phyloP scores from a whole-genome alignment of 2,797 vertebrate genomes.

The Gobio occitaniae region DNA sequence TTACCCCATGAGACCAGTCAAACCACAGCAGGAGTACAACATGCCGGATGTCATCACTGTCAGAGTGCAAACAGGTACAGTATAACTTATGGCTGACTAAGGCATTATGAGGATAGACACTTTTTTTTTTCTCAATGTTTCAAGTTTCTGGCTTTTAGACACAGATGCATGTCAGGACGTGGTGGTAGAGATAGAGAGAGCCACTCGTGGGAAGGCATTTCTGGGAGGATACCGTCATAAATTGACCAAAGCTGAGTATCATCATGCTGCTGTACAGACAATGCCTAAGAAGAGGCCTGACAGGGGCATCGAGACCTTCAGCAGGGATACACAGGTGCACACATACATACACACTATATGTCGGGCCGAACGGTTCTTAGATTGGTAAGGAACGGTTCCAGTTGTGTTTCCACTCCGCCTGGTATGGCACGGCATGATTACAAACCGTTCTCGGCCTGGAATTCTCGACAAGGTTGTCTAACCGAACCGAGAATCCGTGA shows the following conservation, averaged over 20 bases:
- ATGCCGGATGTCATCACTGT: constrained; percentile 87
- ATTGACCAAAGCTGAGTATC: constrained; percentile 83
- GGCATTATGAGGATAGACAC: not conserved
- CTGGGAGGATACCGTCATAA: constrained; percentile 90
- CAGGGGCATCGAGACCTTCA: constrained; percentile 73
- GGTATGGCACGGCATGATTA: no score
- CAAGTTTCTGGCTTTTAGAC: constrained; percentile 64
- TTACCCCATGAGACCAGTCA: constrained; percentile 76
- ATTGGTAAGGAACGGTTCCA: no score
- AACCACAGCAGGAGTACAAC: constrained; percentile 71
- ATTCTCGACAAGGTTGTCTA: no score
- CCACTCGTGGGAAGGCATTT: constrained; percentile 82
- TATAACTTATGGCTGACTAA: not conserved
- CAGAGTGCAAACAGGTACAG: constrained; percentile 79
- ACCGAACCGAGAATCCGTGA: no score
- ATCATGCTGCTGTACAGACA: constrained; percentile 90
- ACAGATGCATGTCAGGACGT: constrained; percentile 75
- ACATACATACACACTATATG: not conserved
- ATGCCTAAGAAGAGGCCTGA: constrained; percentile 74
- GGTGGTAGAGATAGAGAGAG: constrained; percentile 84
- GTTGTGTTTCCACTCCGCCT: no score
- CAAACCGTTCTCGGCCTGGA: no score
- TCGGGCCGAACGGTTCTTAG: no score
- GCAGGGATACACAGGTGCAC: constrained; percentile 87
- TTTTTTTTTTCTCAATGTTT: not conserved